These are phyloP conservation scores for Hydrophis major DNA, from an alignment of 2,797 vertebrate species.

Conservation along the genomic window DNA sequence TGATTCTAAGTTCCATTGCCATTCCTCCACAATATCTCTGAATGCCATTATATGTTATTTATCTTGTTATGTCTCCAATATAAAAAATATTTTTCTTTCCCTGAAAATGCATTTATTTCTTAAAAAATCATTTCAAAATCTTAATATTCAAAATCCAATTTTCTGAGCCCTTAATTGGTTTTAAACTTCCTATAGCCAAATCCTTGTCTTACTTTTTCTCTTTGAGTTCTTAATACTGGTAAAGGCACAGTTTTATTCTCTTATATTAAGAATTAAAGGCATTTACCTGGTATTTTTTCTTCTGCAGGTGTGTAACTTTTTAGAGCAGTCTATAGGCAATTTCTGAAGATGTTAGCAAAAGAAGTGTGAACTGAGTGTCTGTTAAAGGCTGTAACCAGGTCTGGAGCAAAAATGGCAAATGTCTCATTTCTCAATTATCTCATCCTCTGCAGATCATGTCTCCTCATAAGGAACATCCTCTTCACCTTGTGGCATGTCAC, in stretches of 20 bases:
- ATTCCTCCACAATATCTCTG: not conserved
- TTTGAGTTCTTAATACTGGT: not conserved
- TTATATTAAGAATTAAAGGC: not conserved
- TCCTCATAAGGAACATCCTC: not conserved
- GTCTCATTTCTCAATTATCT: too few species aligned
- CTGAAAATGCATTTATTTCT: not conserved
- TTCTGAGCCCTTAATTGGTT: not conserved
- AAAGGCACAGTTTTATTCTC: not conserved
- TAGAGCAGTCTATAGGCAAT: not conserved
- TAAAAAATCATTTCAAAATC: not conserved
- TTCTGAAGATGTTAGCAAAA: not conserved
- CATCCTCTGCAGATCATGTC: too few species aligned
- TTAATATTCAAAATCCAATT: not conserved
- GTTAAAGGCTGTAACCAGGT: not conserved
- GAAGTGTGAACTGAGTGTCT: not conserved
- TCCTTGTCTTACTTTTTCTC: not conserved
- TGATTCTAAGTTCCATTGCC: not conserved
- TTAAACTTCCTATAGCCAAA: not conserved
- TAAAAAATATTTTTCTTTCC: not conserved
- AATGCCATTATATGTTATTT: not conserved
- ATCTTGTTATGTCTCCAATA: not conserved
- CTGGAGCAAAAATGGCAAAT: not conserved
- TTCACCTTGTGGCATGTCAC: not conserved
- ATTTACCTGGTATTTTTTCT: not conserved
- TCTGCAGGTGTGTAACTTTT: not conserved